Percentiles rank a stretch among this genome's conserved stretches.
Evolutionary conservation across 2,797 vertebrate species (phyloP).

Genomic region (Enoplosus armatus): DNA sequence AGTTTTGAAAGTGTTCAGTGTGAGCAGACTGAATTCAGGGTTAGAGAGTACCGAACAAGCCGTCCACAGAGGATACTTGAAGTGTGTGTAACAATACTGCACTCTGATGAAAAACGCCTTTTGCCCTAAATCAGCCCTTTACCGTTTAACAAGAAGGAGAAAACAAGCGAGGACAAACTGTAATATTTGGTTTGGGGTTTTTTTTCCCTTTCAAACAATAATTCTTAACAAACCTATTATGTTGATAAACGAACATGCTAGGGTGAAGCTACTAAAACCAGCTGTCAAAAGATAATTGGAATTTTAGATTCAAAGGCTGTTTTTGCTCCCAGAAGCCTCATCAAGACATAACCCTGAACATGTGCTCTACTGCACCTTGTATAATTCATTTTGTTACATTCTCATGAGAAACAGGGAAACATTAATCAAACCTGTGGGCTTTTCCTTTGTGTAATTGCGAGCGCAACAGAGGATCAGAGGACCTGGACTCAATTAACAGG

Average conservation of each 20-base stretch:
- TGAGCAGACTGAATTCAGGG: slow-evolving; percentile 39
- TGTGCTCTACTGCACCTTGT: background rate
- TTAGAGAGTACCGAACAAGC: slow-evolving; percentile 17
- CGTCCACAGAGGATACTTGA: slow-evolving; percentile 11
- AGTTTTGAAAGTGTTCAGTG: slow-evolving; percentile 30
- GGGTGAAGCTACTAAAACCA: background rate
- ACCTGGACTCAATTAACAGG: background rate
- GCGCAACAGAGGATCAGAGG: background rate
- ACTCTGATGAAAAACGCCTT: slow-evolving; percentile 21
- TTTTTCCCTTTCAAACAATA: slow-evolving; percentile 22
- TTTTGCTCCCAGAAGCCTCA: slow-evolving; percentile 29
- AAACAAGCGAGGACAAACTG: background rate
- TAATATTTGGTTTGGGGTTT: background rate
- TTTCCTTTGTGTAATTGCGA: slow-evolving; percentile 26
- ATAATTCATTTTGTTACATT: slow-evolving; percentile 35
- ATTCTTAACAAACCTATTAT: slow-evolving; percentile 13
- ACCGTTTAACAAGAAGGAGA: background rate
- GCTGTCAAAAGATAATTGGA: slow-evolving; percentile 49
- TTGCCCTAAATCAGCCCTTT: background rate
- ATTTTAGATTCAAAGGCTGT: slow-evolving; percentile 36
- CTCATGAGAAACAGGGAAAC: slow-evolving; percentile 21
- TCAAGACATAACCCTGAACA: slow-evolving; percentile 9
- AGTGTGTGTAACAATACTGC: slow-evolving; percentile 19
- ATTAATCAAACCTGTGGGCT: background rate
- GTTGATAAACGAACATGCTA: background rate